These are phyloP conservation scores for Saguinus midas DNA, from an alignment of 2,113 vertebrate species.

Conservation along the genomic window DNA sequence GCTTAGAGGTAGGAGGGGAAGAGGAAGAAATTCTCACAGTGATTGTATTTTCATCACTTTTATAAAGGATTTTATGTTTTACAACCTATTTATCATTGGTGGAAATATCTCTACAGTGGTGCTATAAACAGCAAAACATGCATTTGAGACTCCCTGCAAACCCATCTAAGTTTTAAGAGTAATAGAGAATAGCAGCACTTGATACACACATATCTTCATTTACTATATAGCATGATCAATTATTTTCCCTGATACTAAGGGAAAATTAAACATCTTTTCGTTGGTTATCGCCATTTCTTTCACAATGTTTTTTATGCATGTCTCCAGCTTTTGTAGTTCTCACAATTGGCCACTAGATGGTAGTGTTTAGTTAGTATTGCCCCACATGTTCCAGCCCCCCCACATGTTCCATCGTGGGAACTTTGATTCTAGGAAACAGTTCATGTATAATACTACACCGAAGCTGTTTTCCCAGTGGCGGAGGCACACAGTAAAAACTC, in stretches of 20 bases:
- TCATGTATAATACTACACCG: fast-evolving
- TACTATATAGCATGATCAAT: neutral
- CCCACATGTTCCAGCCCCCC: fast-evolving
- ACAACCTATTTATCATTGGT: neutral
- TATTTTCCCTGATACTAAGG: neutral
- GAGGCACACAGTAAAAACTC: neutral
- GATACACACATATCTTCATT: neutral
- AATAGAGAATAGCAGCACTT: neutral
- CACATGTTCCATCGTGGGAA: fast-evolving
- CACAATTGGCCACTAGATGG: neutral
- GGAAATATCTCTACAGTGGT: neutral
- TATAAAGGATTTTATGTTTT: neutral
- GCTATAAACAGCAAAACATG: neutral
- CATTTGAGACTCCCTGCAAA: neutral
- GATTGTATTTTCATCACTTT: neutral
- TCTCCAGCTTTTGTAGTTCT: conserved; percentile 25
- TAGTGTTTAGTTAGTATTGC: conserved; percentile 36
- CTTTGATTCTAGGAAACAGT: neutral
- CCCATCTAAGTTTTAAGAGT: neutral
- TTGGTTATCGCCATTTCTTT: neutral
- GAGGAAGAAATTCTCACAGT: neutral
- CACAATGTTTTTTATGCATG: neutral
- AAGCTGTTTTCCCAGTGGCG: neutral
- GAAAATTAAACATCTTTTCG: neutral
- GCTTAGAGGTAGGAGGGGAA: too few relatives aligned